Evolutionary conservation across 1,140 invertebrate genomes (phyloP), one percentile per base, ranked within the genome.

Genomic region (Plodia interpunctella): DNA sequence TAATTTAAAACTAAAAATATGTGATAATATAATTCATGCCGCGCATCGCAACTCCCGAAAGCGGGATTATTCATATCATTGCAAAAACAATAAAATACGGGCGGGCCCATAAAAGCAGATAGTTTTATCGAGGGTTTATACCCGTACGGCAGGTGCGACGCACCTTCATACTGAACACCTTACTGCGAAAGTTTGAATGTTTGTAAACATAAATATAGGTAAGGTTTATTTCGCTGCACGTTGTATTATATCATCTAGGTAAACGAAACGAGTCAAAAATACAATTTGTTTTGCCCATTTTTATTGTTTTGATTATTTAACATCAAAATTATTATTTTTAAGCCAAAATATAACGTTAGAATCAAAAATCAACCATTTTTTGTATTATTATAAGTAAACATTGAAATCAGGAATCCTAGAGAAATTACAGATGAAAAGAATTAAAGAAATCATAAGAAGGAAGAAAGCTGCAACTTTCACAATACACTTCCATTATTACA

Each of bases 11-110:
- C 21, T 25, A 6, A 3, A 10, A 15, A 44, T 4, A 15, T n/a
- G 38, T n/a, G 11, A 32, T 32, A 32, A 32, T 32, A 32, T 32
- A 8, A 32, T 32, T 32, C 30, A 32, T 32, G 30, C 30, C 30
- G 30, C n/a, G 15, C 38, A 44, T 44, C 38, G 5, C 38, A 44
- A 17, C 38, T 44, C 38, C 38, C 13, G 13, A 10, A 44, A 44
- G n/a, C 38, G 38, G 38, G 38, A 44, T 44, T 44, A 44, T 44
- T 44, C 38, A 44, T 44, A 44, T 44, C 15, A 44, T 44, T 44
- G 38, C 13, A 44, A 17, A 44, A 44, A 44, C 38, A 44, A 44
- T 44, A 44, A 44, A 44, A 44, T 44, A 17, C 38, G 13, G 38
- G 10, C 38, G 38, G 38, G 38, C 38, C n/a, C 38, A 44, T 44